Evolutionary conservation across 37 sponge, comb jelly and placozoan species (phyloP).

Genomic region (Mnemiopsis leidyi): DNA sequence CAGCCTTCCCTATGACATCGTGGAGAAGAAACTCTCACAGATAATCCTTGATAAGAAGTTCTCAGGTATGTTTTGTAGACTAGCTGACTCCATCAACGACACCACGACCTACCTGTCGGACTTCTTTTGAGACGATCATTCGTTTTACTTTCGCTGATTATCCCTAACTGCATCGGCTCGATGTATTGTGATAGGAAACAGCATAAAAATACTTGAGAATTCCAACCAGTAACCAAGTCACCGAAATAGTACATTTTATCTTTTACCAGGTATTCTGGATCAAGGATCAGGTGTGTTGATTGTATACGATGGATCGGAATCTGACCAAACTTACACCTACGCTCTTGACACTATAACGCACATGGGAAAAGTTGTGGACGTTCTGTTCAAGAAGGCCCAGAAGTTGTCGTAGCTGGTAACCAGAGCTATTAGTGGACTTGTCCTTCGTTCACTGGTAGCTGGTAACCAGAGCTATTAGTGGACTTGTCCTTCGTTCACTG

Average conservation of each 20-base stretch:
- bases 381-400: constrained; percentile 83
- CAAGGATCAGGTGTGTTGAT: constrained; percentile 91
- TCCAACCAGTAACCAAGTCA: too few species aligned
- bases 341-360: constrained; percentile 86
- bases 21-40: constrained; percentile 94
- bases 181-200: too few species aligned
- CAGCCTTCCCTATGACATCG: constrained; percentile 82
- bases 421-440: not conserved
- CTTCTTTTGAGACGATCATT: too few species aligned
- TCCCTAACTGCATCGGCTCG: too few species aligned
- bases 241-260: too few species aligned
- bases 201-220: too few species aligned
- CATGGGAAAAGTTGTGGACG: constrained; percentile 91
- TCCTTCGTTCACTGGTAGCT: not conserved
- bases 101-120: too few species aligned
- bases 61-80: constrained; percentile 68
- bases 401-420: constrained; percentile 67
- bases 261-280: constrained; percentile 88
- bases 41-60: constrained; percentile 98
- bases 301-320: constrained; percentile 79
- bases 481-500: not conserved
- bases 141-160: too few species aligned
- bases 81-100: too few species aligned
- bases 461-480: not conserved
- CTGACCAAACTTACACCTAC: constrained; percentile 84